Evolutionary conservation across 2,113 vertebrate species (phyloP), one percentile per base, ranked within the genome.

Genomic region (Triplophysa siluroides): DNA sequence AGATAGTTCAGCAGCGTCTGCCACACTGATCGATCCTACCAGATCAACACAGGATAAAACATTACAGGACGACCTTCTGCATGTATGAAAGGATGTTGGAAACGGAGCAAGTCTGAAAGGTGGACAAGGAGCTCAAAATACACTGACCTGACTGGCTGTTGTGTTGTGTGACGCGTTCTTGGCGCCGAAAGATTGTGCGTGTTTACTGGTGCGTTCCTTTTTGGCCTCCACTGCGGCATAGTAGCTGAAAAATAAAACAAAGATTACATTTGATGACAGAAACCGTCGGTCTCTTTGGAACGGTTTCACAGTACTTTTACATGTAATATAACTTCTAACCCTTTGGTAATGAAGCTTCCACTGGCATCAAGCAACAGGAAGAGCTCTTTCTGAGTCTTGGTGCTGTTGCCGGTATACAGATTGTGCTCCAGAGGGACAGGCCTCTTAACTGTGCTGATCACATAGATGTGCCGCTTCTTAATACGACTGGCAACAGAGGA

Each of bases 331-430:
- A 16, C 38, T 7, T 7, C 33, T 10, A 83, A 97, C 95, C 95
- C 95, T 87, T 96, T 96, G 12, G 93, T 97, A 47, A 95, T 92
- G 89, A 97, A 97, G 83, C 88, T 86, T 0, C 95, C 95, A 0
- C 85, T 79, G 0, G 96, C 83, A 54, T 98, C 95, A 26, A 96
- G 21, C 78, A 97, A 73, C 60, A 96, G 89, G 85, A 97, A 97
- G 83, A 96, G 93, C 88, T 98, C 95, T 5, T 94, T 94, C 89
- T 95, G 95, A 0, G 95, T 97, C 86, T 95, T 96, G 83, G 92
- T 93, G 88, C 95, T 97, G 87, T 96, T 97, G 33, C 96, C 96
- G 0, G 96, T 98, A 88, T 96, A 98, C 12, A 98, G 93, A 76
- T 91, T 83, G 85, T 98, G 95, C 84, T 98, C 96, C 80, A 98